phyloP scores from a whole-genome alignment of 2,113 vertebrate genomes.

The Turdus rufiventris region DNA sequence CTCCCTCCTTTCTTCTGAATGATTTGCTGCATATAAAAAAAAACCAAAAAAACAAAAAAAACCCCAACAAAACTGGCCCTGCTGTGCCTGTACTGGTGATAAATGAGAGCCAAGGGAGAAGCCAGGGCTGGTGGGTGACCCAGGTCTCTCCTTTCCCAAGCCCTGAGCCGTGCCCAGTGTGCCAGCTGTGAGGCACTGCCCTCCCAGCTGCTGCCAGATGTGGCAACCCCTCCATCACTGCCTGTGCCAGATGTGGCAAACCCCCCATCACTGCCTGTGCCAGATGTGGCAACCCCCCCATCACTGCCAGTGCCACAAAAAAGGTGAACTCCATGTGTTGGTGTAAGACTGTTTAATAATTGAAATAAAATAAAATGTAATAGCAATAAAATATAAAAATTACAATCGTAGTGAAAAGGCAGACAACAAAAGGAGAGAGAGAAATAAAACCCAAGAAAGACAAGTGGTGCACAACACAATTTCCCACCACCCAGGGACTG shows the following conservation, averaged over 20 bases:
- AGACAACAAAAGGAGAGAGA: background rate
- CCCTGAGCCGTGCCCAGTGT: background rate
- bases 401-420: rapidly evolving
- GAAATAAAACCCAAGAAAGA: background rate
- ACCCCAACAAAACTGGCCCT: no score
- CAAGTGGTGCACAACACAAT: background rate
- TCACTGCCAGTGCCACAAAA: background rate
- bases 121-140: background rate
- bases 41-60: no score
- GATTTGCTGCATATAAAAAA: background rate
- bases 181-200: background rate
- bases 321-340: background rate
- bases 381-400: background rate
- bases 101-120: slow-evolving; percentile 31
- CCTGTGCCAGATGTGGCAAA: background rate
- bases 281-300: no score
- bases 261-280: no score
- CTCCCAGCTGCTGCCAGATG: slow-evolving; percentile 25
- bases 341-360: background rate
- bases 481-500: background rate
- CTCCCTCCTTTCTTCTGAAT: background rate
- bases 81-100: background rate
- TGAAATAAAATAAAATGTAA: background rate
- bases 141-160: slow-evolving; percentile 27
- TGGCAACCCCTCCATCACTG: background rate